Base-by-base conservation (phyloP, 2,113 vertebrate genomes). In the Oophaga pumilio region DNA sequence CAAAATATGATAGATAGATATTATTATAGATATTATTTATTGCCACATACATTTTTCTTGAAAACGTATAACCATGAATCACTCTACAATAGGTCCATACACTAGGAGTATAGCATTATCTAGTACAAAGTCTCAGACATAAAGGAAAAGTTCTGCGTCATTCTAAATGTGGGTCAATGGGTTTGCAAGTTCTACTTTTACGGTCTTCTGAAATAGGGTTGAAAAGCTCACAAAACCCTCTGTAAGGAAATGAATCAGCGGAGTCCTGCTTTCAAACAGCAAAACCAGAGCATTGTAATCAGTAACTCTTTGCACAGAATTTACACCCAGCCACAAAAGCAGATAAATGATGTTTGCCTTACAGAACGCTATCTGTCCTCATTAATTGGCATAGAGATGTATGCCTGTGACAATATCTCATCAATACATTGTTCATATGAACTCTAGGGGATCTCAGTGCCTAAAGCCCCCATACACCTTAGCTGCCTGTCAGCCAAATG, bases 231-330 rank as follows among this genome's bases (percentile, higher is more conserved):
- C 28, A 49, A 64, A 69, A 6, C 64, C 20, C 26, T 20, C 15
- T 76, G 5, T 59, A 76, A 87, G 86, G 86, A 87, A 87, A 87
- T 87, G 86, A 87, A 43, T 87, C 77, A 76, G 64, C 43, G 77
- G 28, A 56, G 43, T 12, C 62, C 76, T 56, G 52, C 26, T 13
- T 66, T 9, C 76, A 60, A 80, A 43, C 6, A 13, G 11, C 82
- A 80, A 2, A 18, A 1, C 13, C 60, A 56, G 43, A 73, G 22
- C 74, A 11, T 71, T 60, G n/a, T 52, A 52, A 50, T 7, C 43
- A 66, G 43, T n/a, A 24, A 15, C 60, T 10, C 7, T 24, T 82
- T 24, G 28, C 59, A 64, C 17, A 69, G 22, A 26, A 15, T 52
- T 68, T 50, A 62, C 13, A 26, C 52, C 28, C n/a, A 56, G n/a